These are phyloP conservation scores for Prostheceraeus crozeri DNA, from an alignment of 2,888 invertebrate genomes.

Conservation along the genomic window DNA sequence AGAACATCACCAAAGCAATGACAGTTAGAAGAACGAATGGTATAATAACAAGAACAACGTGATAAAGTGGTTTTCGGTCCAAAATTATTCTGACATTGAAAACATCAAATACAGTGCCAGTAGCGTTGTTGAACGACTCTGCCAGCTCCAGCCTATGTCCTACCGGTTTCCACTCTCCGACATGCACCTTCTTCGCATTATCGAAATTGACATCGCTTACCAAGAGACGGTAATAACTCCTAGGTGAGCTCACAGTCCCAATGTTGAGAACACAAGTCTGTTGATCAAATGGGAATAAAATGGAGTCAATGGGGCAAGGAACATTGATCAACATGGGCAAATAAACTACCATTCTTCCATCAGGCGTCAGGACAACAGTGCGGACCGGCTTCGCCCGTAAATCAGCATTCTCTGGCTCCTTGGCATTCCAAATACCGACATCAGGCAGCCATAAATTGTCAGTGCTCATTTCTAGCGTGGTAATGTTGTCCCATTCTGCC, in stretches of 20 bases:
- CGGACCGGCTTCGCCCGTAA: neutral
- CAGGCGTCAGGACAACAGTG: neutral
- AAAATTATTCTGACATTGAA: neutral
- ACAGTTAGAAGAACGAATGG: neutral
- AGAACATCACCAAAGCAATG: neutral
- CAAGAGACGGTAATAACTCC: neutral
- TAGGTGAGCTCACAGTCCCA: no score
- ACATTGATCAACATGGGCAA: neutral
- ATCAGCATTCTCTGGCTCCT: neutral
- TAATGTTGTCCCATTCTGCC: neutral
- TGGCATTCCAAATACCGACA: neutral
- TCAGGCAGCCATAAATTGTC: conserved; percentile 4
- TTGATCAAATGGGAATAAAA: no score
- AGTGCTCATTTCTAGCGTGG: neutral
- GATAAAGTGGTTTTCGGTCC: neutral
- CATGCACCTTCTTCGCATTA: neutral
- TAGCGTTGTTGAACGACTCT: neutral
- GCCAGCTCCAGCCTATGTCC: neutral
- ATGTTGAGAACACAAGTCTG: no score
- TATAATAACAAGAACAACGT: neutral
- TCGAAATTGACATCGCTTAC: neutral
- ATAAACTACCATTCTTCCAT: neutral
- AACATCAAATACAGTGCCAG: neutral
- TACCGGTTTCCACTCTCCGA: neutral
- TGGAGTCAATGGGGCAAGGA: conserved; percentile 1